Evolutionary conservation across 2,113 vertebrate species (phyloP).

Genomic region (Nothobranchius furzeri): DNA sequence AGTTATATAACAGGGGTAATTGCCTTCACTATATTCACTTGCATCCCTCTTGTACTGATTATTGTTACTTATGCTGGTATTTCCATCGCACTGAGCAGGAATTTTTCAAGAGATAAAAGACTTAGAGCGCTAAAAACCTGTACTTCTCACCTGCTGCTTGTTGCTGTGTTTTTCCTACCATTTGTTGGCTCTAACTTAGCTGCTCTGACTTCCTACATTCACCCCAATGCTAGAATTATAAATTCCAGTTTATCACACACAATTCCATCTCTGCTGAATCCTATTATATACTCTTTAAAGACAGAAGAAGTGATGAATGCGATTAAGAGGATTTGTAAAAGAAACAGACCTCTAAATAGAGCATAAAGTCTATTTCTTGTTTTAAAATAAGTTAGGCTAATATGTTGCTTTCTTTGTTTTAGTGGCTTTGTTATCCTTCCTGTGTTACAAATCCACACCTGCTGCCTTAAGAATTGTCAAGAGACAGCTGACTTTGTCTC

Average conservation of each 20-base stretch:
- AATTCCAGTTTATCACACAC: slow-evolving; percentile 56
- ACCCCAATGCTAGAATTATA: slow-evolving; percentile 61
- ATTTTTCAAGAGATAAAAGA: slow-evolving; percentile 36
- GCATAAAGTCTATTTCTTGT: too few relatives aligned
- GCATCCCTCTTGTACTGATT: slow-evolving; percentile 37
- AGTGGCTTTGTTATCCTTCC: too few relatives aligned
- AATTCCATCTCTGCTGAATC: slow-evolving; percentile 63
- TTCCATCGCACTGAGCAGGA: slow-evolving; percentile 25
- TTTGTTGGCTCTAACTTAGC: not conserved
- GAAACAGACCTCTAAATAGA: not conserved
- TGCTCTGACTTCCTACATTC: not conserved
- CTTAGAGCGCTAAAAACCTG: slow-evolving; percentile 68
- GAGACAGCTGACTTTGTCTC: too few relatives aligned
- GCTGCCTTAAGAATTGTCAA: too few relatives aligned
- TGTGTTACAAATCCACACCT: too few relatives aligned
- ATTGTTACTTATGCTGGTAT: slow-evolving; percentile 35
- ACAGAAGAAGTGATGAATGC: slow-evolving; percentile 63
- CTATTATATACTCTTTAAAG: slow-evolving; percentile 66
- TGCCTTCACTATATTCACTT: not conserved
- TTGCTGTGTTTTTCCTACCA: slow-evolving; percentile 44
- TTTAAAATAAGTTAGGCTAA: too few relatives aligned
- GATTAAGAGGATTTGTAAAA: slow-evolving; percentile 42
- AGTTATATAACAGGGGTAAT: slow-evolving; percentile 5
- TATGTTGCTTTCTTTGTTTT: too few relatives aligned
- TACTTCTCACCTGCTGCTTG: slow-evolving; percentile 65